A percentile compares a stretch with the other conserved stretches of the same genome.
These are phyloP conservation scores for Helicoverpa armigera DNA, from an alignment of 1,140 invertebrate species.

Conservation along the genomic window DNA sequence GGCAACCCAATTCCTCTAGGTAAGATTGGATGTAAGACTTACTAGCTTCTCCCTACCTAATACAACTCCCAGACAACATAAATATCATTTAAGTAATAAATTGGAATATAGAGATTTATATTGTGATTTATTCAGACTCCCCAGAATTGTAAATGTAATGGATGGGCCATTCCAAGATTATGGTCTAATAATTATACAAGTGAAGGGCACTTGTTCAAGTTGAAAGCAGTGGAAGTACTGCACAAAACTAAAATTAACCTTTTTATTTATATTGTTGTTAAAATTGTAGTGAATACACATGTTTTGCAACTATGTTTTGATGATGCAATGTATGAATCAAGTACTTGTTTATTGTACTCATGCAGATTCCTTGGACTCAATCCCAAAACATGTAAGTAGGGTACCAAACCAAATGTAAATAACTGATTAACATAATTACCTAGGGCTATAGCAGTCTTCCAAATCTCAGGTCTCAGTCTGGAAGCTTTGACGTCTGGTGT, in stretches of 20 bases:
- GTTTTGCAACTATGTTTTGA: slow-evolving; percentile 32
- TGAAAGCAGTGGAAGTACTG: neutral
- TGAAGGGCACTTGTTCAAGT: neutral
- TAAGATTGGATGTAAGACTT: too few species aligned
- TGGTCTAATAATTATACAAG: too few species aligned
- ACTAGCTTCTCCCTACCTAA: too few species aligned
- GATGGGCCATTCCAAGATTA: too few species aligned
- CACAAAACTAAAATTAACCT: neutral
- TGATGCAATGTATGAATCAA: slow-evolving; percentile 24
- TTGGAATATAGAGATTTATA: too few species aligned
- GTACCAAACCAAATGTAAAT: slow-evolving; percentile 2
- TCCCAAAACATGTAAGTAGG: slow-evolving; percentile 36
- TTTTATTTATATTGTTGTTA: slow-evolving; percentile 6
- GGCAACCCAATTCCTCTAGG: too few species aligned
- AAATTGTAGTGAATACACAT: slow-evolving; percentile 19
- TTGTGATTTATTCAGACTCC: too few species aligned
- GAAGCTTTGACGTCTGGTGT: slow-evolving; percentile 82
- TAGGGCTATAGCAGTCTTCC: slow-evolving; percentile 85
- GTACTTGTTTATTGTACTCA: slow-evolving; percentile 29
- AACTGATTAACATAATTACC: slow-evolving; percentile 67
- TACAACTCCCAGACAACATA: too few species aligned
- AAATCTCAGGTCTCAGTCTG: slow-evolving; percentile 84
- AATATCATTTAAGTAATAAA: too few species aligned
- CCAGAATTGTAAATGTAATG: too few species aligned
- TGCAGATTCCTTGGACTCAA: slow-evolving; percentile 28